Conservation (phyloP, 2,888 invertebrate species). For the Pristionchus entomophagus region DNA sequence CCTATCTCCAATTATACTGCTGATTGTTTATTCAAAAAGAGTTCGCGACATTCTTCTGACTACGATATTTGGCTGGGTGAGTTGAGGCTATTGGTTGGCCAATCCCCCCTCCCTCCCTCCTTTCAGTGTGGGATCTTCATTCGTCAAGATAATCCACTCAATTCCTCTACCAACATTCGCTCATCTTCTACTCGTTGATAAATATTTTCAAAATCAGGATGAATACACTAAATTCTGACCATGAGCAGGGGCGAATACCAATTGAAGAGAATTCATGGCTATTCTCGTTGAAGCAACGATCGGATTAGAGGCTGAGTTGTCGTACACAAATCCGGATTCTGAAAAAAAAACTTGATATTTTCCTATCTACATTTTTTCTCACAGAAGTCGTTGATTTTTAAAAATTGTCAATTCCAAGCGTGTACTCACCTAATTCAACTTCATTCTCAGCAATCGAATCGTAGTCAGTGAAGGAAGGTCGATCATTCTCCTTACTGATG, state of each 20-base stretch:
- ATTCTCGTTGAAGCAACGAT: slow-evolving; percentile 74
- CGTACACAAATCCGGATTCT: not conserved
- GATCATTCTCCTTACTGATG: slow-evolving; percentile 63
- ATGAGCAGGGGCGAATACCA: slow-evolving; percentile 73
- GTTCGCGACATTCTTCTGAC: too few relatives aligned
- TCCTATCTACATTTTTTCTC: not conserved
- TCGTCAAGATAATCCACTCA: too few relatives aligned
- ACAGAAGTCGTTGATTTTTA: too few relatives aligned
- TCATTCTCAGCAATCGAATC: not conserved
- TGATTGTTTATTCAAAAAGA: too few relatives aligned
- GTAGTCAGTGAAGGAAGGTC: slow-evolving; percentile 39
- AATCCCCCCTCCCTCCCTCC: too few relatives aligned
- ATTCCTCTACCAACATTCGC: too few relatives aligned
- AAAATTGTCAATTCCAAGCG: too few relatives aligned
- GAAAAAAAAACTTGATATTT: not conserved
- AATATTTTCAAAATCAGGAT: not conserved
- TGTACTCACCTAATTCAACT: not conserved
- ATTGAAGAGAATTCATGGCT: slow-evolving; percentile 74
- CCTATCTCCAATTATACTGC: too few relatives aligned
- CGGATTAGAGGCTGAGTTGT: slow-evolving; percentile 60
- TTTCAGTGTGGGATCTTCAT: too few relatives aligned
- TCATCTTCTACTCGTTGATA: not conserved
- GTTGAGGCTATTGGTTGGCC: too few relatives aligned
- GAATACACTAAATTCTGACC: slow-evolving; percentile 53
- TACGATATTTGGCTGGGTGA: too few relatives aligned